Evolutionary conservation across 2,888 invertebrate species (phyloP), one percentile per base, ranked within the genome.

Genomic region (Polyommatus iphigenia): DNA sequence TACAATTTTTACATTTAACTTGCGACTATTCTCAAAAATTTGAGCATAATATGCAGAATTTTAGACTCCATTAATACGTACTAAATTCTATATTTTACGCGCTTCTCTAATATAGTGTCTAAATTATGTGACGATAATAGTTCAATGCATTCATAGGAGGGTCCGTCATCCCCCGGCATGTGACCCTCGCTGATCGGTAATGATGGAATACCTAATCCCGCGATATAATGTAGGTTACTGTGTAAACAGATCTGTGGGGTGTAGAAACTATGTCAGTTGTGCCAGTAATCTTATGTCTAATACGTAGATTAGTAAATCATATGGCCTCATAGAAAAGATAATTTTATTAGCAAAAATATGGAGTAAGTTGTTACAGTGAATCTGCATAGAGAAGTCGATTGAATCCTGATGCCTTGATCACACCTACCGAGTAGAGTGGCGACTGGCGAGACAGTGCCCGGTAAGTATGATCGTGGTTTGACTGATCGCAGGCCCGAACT

Each of bases 221-320:
- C 85, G 86, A 85, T 85, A 88, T 88, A 87, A 93, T 93, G 92
- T 93, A 92, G 93, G 93, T 94, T 93, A 94, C 93, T 93, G 92
- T 93, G 93, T 87, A 94, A 94, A 94, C 92, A 93, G 88, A 81
- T 80, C 84, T 82, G 82, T 81, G 86, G 91, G 93, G 91, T 90
- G 85, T 87, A 78, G 46, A 77, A 81, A 78, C 78, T 79, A 75
- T 81, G 79, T 80, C 80, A 78, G 67, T 57, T 71, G 76, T 78
- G n/a, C 50, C 29, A n/a, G 76, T 76, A 67, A 73, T 46, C 15
- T 59, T 72, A 73, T 10, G 5, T 46, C 20, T 77, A 76, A 59
- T 50, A 24, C 36, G 46, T 29, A 24, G 73, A 57, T 76, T 76
- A 76, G 57, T 59, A 41, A 20, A 20, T 18, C 76, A 7, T 20